These are phyloP conservation scores for Acromyrmex charruanus DNA, from an alignment of 1,140 invertebrate species.

Conservation along the genomic window DNA sequence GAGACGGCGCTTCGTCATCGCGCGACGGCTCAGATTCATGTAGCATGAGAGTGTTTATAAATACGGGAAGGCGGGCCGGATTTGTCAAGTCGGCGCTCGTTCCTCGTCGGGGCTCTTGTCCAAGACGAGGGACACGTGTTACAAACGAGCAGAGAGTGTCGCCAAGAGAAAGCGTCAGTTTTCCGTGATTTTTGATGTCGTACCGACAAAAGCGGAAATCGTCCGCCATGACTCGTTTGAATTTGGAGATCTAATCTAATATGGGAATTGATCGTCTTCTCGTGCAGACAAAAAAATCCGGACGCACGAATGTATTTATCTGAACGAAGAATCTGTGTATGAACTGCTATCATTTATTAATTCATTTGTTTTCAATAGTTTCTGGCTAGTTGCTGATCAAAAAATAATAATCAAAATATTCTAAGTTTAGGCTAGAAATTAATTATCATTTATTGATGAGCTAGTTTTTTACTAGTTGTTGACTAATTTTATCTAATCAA, in stretches of 20 bases:
- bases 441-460: no score
- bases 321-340: no score
- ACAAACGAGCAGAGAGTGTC: constrained; percentile 72
- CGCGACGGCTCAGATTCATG: constrained; percentile 80
- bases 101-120: constrained; percentile 37
- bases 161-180: constrained; percentile 34
- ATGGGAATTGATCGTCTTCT: not conserved
- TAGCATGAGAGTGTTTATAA: constrained; percentile 84
- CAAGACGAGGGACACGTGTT: constrained; percentile 70
- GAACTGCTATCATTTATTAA: no score
- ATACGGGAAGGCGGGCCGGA: constrained; percentile 81
- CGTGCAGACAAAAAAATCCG: not conserved
- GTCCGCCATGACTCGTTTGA: not conserved
- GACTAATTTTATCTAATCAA: no score
- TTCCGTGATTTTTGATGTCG: constrained; percentile 30
- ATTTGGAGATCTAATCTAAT: not conserved
- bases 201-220: constrained; percentile 23
- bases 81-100: constrained; percentile 80
- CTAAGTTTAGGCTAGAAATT: no score
- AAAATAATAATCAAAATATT: no score
- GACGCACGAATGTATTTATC: no score
- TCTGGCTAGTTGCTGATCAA: no score
- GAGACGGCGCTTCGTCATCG: constrained; percentile 69
- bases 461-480: no score
- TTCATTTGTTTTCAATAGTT: no score